Conservation (phyloP, 2,888 invertebrate genomes). For the Cephus pygmeus region DNA sequence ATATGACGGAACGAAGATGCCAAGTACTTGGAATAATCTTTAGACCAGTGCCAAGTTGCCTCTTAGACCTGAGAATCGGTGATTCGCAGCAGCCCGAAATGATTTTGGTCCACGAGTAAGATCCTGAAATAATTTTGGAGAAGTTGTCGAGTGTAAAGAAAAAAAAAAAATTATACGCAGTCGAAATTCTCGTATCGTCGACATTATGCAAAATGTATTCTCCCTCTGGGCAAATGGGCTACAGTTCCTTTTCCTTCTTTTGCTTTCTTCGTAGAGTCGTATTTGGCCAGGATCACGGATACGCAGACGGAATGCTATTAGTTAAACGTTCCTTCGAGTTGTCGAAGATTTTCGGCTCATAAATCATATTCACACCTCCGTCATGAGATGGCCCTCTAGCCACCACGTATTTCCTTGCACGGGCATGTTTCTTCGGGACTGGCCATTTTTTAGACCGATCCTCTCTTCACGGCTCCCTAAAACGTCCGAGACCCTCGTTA, state of each 20-base stretch:
- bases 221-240: neutral
- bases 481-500: neutral
- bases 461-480: neutral
- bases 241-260: neutral
- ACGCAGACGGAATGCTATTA: neutral
- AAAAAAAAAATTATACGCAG: neutral
- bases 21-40: neutral
- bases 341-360: slow-evolving; percentile 17
- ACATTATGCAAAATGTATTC: slow-evolving; percentile 2
- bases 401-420: slow-evolving; percentile 14
- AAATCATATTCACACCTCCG: slow-evolving; percentile 24
- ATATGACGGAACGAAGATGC: neutral
- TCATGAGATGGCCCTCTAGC: slow-evolving; percentile 10
- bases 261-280: neutral
- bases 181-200: neutral
- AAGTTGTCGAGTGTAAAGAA: neutral
- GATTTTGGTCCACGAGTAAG: neutral
- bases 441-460: slow-evolving; percentile 5
- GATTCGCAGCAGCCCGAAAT: neutral
- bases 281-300: slow-evolving; percentile 5
- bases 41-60: neutral
- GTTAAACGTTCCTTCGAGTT: slow-evolving; percentile 10
- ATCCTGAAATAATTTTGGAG: neutral
- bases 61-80: neutral
- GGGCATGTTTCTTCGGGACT: slow-evolving; percentile 3